Base-by-base conservation (phyloP, 2,888 invertebrate genomes). In the Imbricaverruca yamaguchii region DNA sequence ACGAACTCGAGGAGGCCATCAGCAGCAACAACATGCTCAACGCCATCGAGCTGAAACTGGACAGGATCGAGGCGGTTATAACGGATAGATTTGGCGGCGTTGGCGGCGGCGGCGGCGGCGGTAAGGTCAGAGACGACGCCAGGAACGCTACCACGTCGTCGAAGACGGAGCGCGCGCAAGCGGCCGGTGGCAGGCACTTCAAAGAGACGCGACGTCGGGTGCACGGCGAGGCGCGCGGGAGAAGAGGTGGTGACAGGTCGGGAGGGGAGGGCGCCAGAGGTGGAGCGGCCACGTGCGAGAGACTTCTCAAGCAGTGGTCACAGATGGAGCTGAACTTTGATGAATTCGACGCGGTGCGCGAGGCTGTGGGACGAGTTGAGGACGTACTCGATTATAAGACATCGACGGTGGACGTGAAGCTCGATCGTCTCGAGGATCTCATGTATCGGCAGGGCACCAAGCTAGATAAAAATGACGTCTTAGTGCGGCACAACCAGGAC, bases 21-120 rank as follows among this genome's bases (percentile, higher is more conserved):
- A 74, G 74, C 53, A 74, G 74, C 74, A 74, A 74, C 74, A 74
- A 74, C 53, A 74, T 74, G 74, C 74, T 74, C 18, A 74, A 74
- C 53, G 74, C 74, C 74, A 74, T 74, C 74, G 74, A 74, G 53
- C 8, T 74, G 18, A 74, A 74, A 18, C 74, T 74, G 74, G 74
- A 74, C 53, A 13, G 74, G 74, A 74, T 74, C 74, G 74, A 25
- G 53, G 18, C 74, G 3, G 74, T 53, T 18, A 53, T 74, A 53
- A 15, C 21, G 74, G 74, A 74, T 18, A 18, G 74, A 9, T 23
- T 9, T 9, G 23, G 39, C 39, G 39, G 1, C 39, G 39, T 1
- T 4, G 39, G 39, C 39, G 39, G 39, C 39, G 39, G 39, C 4
- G 39, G 39, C 39, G 39, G 39, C 39, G 39, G 39, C 4, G 39